Conservation (phyloP, 64 coral and sea anemone species). For the Montipora efflorescens region DNA sequence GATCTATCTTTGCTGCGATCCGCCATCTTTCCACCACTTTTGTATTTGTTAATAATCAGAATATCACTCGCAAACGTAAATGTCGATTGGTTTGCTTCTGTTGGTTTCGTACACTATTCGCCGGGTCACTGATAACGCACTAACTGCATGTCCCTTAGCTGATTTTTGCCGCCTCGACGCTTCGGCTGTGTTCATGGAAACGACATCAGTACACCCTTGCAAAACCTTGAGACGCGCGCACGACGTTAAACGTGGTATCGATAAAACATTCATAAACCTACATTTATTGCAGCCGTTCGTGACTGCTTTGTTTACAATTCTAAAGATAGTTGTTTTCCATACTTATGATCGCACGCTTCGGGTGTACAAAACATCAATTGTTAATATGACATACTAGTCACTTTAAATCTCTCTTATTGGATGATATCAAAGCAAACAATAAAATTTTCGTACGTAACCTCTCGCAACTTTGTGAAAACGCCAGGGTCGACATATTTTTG, state of each 20-base stretch:
- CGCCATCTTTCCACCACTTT: constrained; percentile 89
- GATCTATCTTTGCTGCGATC: constrained; percentile 71
- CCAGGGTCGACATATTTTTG: neutral
- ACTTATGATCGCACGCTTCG: neutral
- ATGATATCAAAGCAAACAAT: neutral
- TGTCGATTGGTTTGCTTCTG: constrained; percentile 74
- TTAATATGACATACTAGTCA: constrained; percentile 35
- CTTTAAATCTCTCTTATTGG: neutral
- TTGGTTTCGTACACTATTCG: constrained; percentile 14
- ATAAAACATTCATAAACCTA: constrained; percentile 32
- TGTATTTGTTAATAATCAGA: constrained; percentile 84
- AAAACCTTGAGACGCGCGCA: neutral
- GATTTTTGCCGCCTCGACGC: neutral
- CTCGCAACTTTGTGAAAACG: neutral
- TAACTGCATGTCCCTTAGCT: neutral
- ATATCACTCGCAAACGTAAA: constrained; percentile 67
- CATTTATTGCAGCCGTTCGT: constrained; percentile 13
- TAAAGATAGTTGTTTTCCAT: neutral
- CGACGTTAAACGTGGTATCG: neutral
- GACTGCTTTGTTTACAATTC: constrained; percentile 41
- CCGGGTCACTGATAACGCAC: neutral
- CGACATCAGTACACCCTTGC: neutral
- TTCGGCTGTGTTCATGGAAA: neutral
- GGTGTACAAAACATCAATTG: constrained; percentile 28
- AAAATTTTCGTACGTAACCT: neutral